Evolutionary conservation across 2,797 vertebrate genomes (phyloP), one percentile per base, ranked within the genome.

Genomic region (Bovichtus variegatus): DNA sequence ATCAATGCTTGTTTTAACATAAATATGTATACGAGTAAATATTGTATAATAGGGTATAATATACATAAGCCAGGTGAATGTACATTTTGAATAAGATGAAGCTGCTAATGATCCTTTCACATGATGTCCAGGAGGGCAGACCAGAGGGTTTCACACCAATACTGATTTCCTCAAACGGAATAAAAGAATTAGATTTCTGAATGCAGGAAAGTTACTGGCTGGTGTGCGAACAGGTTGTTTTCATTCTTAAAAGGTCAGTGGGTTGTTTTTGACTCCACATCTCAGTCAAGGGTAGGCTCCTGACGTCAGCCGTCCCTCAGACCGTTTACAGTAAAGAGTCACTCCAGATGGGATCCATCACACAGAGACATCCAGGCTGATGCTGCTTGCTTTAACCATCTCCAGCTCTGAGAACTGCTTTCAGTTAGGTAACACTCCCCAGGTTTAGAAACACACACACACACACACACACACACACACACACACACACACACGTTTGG

Each of bases 291-390:
- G 63, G 46, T 83, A 31, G 12, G 21, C 34, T 60, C 55, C 43
- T 78, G 82, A 81, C 19, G 12, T 74, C 51, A 81, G 68, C 55
- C 76, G 63, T 76, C 70, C 61, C 44, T 87, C 69, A 50, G 53
- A 71, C 74, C 38, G 77, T 87, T 89, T 84, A 83, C 63, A 58
- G 80, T 79, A 59, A 58, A 54, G 57, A 86, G 46, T 68, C 66
- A 16, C 71, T 87, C 78, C 92, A 92, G 89, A 90, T 93, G 89
- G 83, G 11, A 64, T 83, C 60, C 75, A 80, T 89, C 83, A 82
- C 61, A 23, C 51, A 11, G 15, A 70, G 68, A 63, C 57, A 59
- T 76, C 29, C 74, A 44, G 67, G 59, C 76, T 47, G 81, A 60
- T 55, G 23, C 31, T 60, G 77, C 89, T 91, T 78, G 80, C 19